These are phyloP conservation scores for Cryptotermes secundus DNA, from an alignment of 1,140 invertebrate genomes.

Conservation along the genomic window DNA sequence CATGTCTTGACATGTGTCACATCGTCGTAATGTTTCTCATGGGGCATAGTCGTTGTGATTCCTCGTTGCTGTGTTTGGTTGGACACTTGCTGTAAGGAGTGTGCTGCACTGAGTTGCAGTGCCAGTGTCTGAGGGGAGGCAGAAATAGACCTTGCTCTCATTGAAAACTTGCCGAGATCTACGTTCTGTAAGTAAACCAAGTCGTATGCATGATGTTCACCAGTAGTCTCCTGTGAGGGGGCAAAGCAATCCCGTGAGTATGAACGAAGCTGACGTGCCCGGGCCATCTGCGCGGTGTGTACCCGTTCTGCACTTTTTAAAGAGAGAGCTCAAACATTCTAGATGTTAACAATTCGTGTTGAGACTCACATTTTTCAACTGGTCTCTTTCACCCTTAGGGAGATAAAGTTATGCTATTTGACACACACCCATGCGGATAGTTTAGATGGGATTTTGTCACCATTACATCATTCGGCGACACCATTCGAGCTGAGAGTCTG, in stretches of 20 bases:
- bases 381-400: conserved; percentile 37
- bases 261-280: conserved; percentile 12
- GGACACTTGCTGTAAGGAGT: background rate
- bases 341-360: conserved; percentile 24
- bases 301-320: conserved; percentile 23
- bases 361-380: conserved; percentile 35
- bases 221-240: conserved; percentile 21
- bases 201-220: conserved; percentile 25
- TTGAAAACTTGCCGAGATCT: conserved; percentile 4
- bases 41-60: too few relatives aligned
- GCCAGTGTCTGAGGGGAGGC: background rate
- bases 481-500: conserved; percentile 36
- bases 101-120: background rate
- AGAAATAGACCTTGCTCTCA: background rate
- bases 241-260: conserved; percentile 25
- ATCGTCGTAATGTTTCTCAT: too few relatives aligned
- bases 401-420: conserved; percentile 33
- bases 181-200: conserved; percentile 24
- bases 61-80: background rate
- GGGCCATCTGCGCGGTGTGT: conserved; percentile 24
- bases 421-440: conserved; percentile 34
- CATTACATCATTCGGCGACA: conserved; percentile 33
- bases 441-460: conserved; percentile 37
- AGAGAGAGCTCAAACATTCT: conserved; percentile 22
- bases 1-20: too few relatives aligned